These are phyloP conservation scores for Eristalinus aeneus DNA, from an alignment of 2,888 invertebrate species.

Conservation along the genomic window DNA sequence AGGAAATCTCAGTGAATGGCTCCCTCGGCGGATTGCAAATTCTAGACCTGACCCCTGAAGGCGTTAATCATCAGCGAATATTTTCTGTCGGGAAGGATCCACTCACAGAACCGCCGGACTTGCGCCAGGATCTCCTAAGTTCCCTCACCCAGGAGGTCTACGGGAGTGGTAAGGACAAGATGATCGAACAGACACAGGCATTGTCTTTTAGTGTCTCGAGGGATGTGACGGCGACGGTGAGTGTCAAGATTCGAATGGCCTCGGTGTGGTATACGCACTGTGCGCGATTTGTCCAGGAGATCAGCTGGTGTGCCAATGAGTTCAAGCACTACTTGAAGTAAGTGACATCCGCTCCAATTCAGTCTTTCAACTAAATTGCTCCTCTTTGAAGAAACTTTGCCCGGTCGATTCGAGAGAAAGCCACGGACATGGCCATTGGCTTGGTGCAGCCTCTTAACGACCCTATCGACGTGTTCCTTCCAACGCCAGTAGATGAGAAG, in stretches of 20 bases:
- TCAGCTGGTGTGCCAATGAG: constrained; percentile 93
- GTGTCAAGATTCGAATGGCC: constrained; percentile 85
- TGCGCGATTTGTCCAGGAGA: constrained; percentile 90
- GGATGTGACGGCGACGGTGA: constrained; percentile 76
- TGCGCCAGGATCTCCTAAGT: constrained; percentile 76
- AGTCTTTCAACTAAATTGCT: background rate
- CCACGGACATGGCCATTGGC: constrained; percentile 96
- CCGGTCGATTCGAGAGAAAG: constrained; percentile 92
- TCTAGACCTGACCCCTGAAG: constrained; percentile 92
- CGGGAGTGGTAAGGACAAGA: constrained; percentile 74
- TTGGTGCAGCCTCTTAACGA: constrained; percentile 86
- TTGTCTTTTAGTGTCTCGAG: constrained; percentile 79
- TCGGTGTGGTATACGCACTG: constrained; percentile 97
- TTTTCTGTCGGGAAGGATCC: constrained; percentile 91
- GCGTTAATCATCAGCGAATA: constrained; percentile 91
- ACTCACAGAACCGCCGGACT: constrained; percentile 81
- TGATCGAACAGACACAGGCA: constrained; percentile 79
- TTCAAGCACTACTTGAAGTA: constrained; percentile 89
- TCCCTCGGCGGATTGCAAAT: constrained; percentile 96
- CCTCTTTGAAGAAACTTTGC: constrained; percentile 85
- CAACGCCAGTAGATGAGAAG: constrained; percentile 48
- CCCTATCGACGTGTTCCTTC: constrained; percentile 74
- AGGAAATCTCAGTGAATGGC: constrained; percentile 87
- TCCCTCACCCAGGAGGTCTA: constrained; percentile 80
- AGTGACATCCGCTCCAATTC: constrained; percentile 47